Conservation (phyloP, 2,888 invertebrate genomes). For the Macaria notata region DNA sequence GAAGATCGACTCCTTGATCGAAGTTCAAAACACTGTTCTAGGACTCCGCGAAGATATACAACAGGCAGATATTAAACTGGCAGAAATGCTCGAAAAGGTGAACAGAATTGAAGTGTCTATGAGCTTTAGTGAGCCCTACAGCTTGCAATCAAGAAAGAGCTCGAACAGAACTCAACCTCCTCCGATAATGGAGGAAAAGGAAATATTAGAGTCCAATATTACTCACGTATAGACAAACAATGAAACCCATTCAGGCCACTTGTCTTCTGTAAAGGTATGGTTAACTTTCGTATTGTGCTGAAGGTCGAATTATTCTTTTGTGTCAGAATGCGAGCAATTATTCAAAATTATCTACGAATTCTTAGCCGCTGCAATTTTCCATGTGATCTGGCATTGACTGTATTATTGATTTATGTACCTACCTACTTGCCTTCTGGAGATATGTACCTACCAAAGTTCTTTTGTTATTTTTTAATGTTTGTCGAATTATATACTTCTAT, state of each 20-base stretch:
- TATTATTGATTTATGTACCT: background rate
- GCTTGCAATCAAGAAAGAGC: slow-evolving; percentile 41
- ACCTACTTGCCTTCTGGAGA: background rate
- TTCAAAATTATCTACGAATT: slow-evolving; percentile 11
- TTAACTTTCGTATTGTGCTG: slow-evolving; percentile 16
- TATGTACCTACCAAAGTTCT: too few relatives aligned
- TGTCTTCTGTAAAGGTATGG: slow-evolving; percentile 9
- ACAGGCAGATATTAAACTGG: slow-evolving; percentile 41
- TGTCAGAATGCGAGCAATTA: slow-evolving; percentile 12
- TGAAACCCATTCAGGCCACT: slow-evolving; percentile 7
- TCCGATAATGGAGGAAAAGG: slow-evolving; percentile 38
- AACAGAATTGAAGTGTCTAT: slow-evolving; percentile 46
- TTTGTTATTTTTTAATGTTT: too few relatives aligned
- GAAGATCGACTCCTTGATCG: slow-evolving; percentile 59
- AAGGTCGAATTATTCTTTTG: slow-evolving; percentile 9
- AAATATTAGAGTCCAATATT: slow-evolving; percentile 29
- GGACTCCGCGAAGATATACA: slow-evolving; percentile 48
- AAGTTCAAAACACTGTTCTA: slow-evolving; percentile 51
- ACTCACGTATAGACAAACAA: slow-evolving; percentile 24
- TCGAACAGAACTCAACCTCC: slow-evolving; percentile 31
- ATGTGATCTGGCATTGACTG: slow-evolving; percentile 7
- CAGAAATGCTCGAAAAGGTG: slow-evolving; percentile 46
- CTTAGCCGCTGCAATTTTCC: slow-evolving; percentile 9
- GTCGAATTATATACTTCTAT: too few relatives aligned
- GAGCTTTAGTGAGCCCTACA: slow-evolving; percentile 33